phyloP scores from a whole-genome alignment of 92 coral and sea anemone genomes.

The Zoanthus solanderi region DNA sequence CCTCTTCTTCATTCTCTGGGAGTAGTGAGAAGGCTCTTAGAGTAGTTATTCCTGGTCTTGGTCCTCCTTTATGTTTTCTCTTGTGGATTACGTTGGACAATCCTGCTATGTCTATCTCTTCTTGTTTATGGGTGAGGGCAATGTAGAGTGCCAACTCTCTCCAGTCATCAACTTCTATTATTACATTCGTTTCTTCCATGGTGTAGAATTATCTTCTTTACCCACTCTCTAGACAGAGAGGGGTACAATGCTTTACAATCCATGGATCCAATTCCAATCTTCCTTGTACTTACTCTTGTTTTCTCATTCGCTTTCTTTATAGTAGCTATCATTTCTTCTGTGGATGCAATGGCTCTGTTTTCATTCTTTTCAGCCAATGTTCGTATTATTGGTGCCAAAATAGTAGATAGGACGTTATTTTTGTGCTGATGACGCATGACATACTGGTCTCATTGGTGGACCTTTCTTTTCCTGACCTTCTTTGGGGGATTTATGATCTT shows the following conservation, averaged over 20 bases:
- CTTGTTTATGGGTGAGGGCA: slow-evolving; percentile 42
- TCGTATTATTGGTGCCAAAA: slow-evolving; percentile 3
- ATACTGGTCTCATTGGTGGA: slow-evolving; percentile 37
- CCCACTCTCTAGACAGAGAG: too few species aligned
- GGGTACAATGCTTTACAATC: slow-evolving; percentile 7
- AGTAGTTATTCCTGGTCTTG: slow-evolving; percentile 50
- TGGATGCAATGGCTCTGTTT: slow-evolving; percentile 34
- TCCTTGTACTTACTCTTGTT: slow-evolving; percentile 5
- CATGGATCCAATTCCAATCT: slow-evolving; percentile 46
- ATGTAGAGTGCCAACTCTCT: not conserved
- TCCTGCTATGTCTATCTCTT: slow-evolving; percentile 44
- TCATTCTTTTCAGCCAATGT: slow-evolving; percentile 13
- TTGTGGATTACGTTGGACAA: slow-evolving; percentile 28
- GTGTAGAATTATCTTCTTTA: slow-evolving; percentile 9
- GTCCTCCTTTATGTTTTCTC: slow-evolving; percentile 42
- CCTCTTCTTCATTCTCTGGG: slow-evolving; percentile 38
- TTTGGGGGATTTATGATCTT: slow-evolving; percentile 35
- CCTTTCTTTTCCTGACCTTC: slow-evolving; percentile 35
- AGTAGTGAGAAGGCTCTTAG: slow-evolving; percentile 35
- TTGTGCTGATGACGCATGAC: slow-evolving; percentile 35
- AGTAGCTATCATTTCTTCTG: slow-evolving; percentile 38
- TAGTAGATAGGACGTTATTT: slow-evolving; percentile 16
- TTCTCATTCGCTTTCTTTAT: slow-evolving; percentile 30
- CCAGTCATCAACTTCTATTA: slow-evolving; percentile 24
- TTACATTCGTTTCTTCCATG: slow-evolving; percentile 41